Conservation (phyloP, 2,113 vertebrate species). For the Heptranchias perlo region DNA sequence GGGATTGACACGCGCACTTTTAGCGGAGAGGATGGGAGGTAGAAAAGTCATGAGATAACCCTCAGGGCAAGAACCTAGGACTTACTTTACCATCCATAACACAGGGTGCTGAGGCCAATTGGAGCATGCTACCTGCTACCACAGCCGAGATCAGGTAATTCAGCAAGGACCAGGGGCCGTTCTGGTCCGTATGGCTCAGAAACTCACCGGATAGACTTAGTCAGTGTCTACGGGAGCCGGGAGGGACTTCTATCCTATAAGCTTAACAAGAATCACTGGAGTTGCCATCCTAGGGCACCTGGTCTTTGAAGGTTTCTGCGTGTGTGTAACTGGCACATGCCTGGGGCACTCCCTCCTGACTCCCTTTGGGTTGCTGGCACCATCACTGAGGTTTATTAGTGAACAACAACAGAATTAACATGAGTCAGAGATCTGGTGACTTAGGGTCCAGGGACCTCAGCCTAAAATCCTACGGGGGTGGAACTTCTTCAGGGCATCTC, state of each 20-base stretch:
- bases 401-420: background rate
- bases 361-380: background rate
- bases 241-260: no score
- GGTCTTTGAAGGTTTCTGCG: background rate
- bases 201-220: no score
- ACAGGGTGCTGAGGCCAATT: background rate
- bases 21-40: background rate
- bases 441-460: background rate
- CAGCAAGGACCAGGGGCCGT: background rate
- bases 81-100: background rate
- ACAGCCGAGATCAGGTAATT: background rate
- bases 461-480: background rate
- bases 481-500: background rate
- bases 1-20: background rate
- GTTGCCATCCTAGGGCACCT: background rate
- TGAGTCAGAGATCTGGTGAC: background rate
- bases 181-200: background rate
- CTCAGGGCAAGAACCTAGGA: background rate
- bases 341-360: background rate
- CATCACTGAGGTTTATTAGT: background rate
- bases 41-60: background rate
- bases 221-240: background rate
- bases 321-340: background rate
- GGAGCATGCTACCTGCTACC: background rate
- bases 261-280: background rate